Percentiles rank a stretch among this genome's conserved stretches.
Evolutionary conservation across 2,888 invertebrate genomes (phyloP).

Genomic region (Drosophila sordidula): DNA sequence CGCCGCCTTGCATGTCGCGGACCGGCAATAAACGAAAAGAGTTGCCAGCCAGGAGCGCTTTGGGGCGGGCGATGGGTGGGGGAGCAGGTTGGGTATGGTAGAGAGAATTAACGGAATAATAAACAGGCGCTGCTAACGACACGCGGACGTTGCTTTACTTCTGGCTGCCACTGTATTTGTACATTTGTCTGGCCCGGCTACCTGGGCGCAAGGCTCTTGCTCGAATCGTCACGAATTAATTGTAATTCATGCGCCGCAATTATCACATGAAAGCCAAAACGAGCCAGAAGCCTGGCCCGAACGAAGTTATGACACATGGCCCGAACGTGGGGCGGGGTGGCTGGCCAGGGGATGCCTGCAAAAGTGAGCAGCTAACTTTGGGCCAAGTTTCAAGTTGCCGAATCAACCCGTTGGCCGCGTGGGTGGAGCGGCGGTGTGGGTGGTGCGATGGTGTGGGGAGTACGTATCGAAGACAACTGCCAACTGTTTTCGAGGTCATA

Average conservation of each 20-base stretch:
- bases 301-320: conserved; percentile 26
- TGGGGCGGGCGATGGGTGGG: not conserved
- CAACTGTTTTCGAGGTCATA: conserved; percentile 78
- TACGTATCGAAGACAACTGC: conserved; percentile 74
- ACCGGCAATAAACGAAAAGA: conserved; percentile 63
- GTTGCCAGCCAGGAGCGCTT: conserved; percentile 22
- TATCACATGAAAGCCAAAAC: conserved; percentile 80
- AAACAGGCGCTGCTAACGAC: conserved; percentile 82
- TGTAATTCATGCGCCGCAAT: conserved; percentile 85
- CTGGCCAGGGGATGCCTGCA: not conserved
- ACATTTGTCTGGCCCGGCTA: conserved; percentile 36
- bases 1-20: conserved; percentile 77
- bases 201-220: conserved; percentile 65
- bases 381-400: conserved; percentile 61
- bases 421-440: no score
- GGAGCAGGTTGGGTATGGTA: conserved; percentile 8
- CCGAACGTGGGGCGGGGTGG: not conserved
- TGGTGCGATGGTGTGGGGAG: not conserved
- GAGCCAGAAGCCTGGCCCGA: conserved; percentile 39
- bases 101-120: conserved; percentile 80
- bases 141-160: conserved; percentile 67
- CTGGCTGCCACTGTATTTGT: conserved; percentile 40
- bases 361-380: conserved; percentile 29
- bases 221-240: conserved; percentile 83
- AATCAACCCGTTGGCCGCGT: conserved; percentile 32